Conservation (phyloP, 2,113 vertebrate species). For the Cyprinodon variegatus region DNA sequence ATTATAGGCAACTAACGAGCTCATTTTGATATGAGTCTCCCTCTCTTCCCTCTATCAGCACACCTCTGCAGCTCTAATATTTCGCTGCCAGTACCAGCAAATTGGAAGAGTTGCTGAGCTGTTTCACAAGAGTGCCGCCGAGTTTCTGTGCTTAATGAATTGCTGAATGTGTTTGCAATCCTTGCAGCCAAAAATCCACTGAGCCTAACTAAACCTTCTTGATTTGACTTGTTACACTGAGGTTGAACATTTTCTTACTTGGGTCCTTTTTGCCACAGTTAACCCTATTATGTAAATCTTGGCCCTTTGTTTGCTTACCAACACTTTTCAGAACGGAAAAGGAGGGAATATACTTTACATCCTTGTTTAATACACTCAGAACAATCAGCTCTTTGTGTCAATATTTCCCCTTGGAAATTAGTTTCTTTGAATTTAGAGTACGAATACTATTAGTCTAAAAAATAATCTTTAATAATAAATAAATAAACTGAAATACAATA, state of each 20-base stretch:
- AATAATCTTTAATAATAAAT: background rate
- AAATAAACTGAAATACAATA: background rate
- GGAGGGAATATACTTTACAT: conserved; percentile 35
- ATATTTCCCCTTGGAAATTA: background rate
- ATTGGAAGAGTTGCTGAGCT: conserved; percentile 68
- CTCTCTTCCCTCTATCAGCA: conserved; percentile 31
- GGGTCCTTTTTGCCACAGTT: conserved; percentile 50
- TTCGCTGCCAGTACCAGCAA: conserved; percentile 57
- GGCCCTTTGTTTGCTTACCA: conserved; percentile 59
- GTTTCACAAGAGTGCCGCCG: conserved; percentile 63
- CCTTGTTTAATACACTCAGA: conserved; percentile 11
- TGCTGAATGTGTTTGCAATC: conserved; percentile 73
- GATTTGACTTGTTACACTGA: conserved; percentile 75
- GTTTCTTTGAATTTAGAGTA: background rate
- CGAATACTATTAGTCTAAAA: background rate
- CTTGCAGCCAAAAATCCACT: conserved; percentile 73
- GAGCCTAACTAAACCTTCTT: conserved; percentile 63
- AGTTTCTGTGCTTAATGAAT: conserved; percentile 76
- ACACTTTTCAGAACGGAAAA: conserved; percentile 46
- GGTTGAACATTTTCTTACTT: conserved; percentile 79
- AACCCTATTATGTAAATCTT: conserved; percentile 70
- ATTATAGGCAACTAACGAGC: conserved; percentile 62
- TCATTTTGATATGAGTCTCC: conserved; percentile 57
- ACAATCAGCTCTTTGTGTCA: conserved; percentile 1
- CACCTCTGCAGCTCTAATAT: conserved; percentile 40